phyloP scores from a whole-genome alignment of 2,888 invertebrate species.

The Cephus spinipes region DNA sequence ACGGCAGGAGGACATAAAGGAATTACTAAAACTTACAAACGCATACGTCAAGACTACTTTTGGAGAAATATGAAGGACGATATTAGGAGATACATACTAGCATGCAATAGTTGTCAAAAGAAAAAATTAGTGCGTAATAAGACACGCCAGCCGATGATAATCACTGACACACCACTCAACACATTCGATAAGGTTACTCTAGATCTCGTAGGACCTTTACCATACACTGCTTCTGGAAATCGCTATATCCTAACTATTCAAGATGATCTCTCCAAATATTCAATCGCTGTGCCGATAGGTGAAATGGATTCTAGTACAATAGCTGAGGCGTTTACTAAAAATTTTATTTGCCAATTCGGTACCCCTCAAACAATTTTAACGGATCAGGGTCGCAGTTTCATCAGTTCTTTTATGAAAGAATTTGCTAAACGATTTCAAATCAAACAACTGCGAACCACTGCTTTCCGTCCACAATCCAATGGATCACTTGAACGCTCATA shows the following conservation, averaged over 20 bases:
- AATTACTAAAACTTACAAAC: too few relatives aligned
- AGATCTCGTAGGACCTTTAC: slow-evolving; percentile 8
- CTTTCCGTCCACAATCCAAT: slow-evolving; percentile 3
- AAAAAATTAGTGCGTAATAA: slow-evolving; percentile 10
- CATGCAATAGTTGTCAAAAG: slow-evolving; percentile 23
- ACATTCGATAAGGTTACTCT: slow-evolving; percentile 23
- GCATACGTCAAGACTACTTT: too few relatives aligned
- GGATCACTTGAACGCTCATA: too few relatives aligned
- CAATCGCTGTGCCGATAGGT: slow-evolving; percentile 3
- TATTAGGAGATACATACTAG: slow-evolving; percentile 15
- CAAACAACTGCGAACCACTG: not conserved
- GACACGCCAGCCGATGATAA: slow-evolving; percentile 16
- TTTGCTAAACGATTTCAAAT: slow-evolving; percentile 9
- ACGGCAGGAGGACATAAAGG: too few relatives aligned
- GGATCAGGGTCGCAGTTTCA: slow-evolving; percentile 4
- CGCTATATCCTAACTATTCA: slow-evolving; percentile 5
- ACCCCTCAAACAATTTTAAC: slow-evolving; percentile 3
- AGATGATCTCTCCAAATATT: not conserved
- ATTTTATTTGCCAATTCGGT: slow-evolving; percentile 8
- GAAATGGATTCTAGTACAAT: not conserved
- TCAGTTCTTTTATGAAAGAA: not conserved
- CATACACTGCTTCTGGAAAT: not conserved
- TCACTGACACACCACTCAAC: slow-evolving; percentile 1
- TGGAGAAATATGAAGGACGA: slow-evolving; percentile 23
- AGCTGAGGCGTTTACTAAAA: not conserved